Base-by-base conservation (phyloP, 1,140 invertebrate species). In the Copidosoma floridanum region DNA sequence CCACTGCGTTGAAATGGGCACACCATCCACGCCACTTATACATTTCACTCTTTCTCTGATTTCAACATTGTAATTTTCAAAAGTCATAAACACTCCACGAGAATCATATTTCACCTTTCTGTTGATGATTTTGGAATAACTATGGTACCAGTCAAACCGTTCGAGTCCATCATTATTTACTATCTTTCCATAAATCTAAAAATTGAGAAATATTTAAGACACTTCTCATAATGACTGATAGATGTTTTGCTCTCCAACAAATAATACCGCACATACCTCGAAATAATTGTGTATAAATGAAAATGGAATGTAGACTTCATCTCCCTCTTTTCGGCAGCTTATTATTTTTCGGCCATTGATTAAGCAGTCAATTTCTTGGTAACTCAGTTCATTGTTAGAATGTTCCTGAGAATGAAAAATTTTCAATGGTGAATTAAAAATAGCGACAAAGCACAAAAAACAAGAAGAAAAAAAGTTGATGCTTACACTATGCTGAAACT, bases 21-120 rank as follows among this genome's bases (percentile, higher is more conserved):
- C 94, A 57, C 93, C 94, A 73, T 96, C 91, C 12, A 85, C 87
- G 0, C 90, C 95, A 77, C 91, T 95, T 64, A 99, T 89, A 75
- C 94, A 98, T 81, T 97, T 97, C 0, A 99, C 96, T 46, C 96
- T 81, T 68, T 98, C 95, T 37, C 97, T 83, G 0, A 90, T 89
- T 81, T 98, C 96, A 0, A 98, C 96, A 79, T 97, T 97, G 76
- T 98, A 99, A 76, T 96, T 95, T 72, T 96, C 94, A 82, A 99
- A 98, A 64, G 95, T 95, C 80, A 96, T 93, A 75, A 95, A 98
- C 0, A 93, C 88, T 12, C 94, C 93, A 14, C 84, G 85, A 0
- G 94, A 87, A 70, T 94, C 88, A 75, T 98, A 98, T 67, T 88
- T 91, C 18, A 87, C 86, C 70, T 91, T 92, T 0, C 94, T 94